A percentile compares a stretch with the other conserved stretches of the same genome.
phyloP scores from a whole-genome alignment of 2,113 vertebrate species.

The Sorex fumeus region DNA sequence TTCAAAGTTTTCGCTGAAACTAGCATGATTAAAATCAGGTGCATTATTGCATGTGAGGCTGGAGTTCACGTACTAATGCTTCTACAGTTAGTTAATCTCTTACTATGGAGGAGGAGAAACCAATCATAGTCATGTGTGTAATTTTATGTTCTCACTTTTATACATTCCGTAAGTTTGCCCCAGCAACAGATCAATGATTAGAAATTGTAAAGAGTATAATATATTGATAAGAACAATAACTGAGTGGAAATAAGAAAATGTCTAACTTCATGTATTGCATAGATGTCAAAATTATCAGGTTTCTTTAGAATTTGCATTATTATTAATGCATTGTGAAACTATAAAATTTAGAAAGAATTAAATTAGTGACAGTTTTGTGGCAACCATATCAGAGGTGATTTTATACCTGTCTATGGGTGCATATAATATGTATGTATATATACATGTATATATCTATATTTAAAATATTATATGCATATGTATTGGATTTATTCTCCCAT shows the following conservation, averaged over 20 bases:
- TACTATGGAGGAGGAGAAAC: not conserved
- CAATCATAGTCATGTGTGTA: not conserved
- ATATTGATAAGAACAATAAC: not conserved
- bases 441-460: no score
- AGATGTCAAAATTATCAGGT: not conserved
- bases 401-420: not conserved
- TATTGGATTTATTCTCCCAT: not conserved
- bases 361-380: not conserved
- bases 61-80: not conserved
- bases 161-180: not conserved
- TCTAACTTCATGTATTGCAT: not conserved
- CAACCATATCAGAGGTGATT: not conserved
- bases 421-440: no score
- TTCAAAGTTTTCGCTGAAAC: not conserved
- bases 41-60: not conserved
- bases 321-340: not conserved
- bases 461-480: no score
- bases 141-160: not conserved
- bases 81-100: not conserved
- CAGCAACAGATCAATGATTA: not conserved
- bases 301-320: not conserved
- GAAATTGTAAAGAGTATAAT: not conserved
- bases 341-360: not conserved
- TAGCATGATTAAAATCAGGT: not conserved
- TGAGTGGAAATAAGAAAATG: constrained; percentile 10